These are phyloP conservation scores for Tridacna crocea DNA, from an alignment of 2,888 invertebrate species.

Conservation along the genomic window DNA sequence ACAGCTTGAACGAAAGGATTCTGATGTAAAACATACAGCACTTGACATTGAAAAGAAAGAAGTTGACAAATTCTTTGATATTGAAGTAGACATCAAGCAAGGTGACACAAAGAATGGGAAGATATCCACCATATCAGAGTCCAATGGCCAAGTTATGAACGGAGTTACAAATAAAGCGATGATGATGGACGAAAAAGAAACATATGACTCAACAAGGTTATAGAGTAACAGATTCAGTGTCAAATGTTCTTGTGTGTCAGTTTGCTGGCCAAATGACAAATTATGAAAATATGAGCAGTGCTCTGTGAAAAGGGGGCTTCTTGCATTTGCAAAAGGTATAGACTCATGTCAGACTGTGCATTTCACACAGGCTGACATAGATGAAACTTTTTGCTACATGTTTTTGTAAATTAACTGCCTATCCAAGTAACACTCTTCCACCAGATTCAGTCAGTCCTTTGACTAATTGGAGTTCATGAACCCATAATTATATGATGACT, in stretches of 20 bases:
- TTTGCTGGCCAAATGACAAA: neutral
- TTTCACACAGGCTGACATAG: no score
- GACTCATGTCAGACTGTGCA: no score
- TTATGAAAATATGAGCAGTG: no score
- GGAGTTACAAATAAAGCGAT: slow-evolving; percentile 13
- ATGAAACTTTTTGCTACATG: no score
- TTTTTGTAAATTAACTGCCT: no score
- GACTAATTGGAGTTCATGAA: no score
- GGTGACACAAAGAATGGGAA: slow-evolving; percentile 11
- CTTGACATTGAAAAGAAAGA: slow-evolving; percentile 29
- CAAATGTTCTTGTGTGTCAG: neutral
- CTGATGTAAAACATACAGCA: slow-evolving; percentile 40
- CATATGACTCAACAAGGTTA: neutral
- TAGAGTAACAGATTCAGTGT: neutral
- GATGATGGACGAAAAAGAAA: neutral
- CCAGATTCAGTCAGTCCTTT: no score
- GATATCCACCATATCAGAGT: slow-evolving; percentile 2
- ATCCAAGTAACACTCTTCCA: no score
- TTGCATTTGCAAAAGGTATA: no score
- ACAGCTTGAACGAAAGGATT: neutral
- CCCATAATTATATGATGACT: no score
- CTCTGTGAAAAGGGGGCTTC: no score
- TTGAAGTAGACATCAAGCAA: slow-evolving; percentile 37
- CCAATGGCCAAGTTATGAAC: neutral
- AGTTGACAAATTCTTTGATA: slow-evolving; percentile 47